A percentile compares a stretch with the other conserved stretches of the same genome.
Evolutionary conservation across 30 jellyfish, hydroid and myxozoan species (phyloP).

Genomic region (Cassiopea xamachana): DNA sequence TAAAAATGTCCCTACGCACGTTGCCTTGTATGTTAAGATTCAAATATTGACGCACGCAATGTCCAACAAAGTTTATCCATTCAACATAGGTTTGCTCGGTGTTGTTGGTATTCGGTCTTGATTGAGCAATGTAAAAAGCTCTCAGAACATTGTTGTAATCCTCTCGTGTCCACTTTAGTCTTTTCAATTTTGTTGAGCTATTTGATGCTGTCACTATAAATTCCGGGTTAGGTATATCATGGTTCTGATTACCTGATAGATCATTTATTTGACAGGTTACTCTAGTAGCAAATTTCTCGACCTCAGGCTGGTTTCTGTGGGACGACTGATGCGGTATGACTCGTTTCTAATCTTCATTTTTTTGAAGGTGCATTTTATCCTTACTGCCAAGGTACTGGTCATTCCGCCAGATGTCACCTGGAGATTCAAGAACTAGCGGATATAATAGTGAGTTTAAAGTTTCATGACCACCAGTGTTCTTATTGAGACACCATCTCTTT

Average conservation of each 20-base stretch:
- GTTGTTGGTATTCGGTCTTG: not conserved
- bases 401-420: not conserved
- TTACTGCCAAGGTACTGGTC: not conserved
- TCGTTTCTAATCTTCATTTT: not conserved
- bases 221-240: conserved; percentile 12
- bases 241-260: conserved; percentile 24
- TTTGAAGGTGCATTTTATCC: conserved; percentile 4
- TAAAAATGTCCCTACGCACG: not conserved
- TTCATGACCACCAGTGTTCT: not conserved
- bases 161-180: not conserved
- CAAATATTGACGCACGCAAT: not conserved
- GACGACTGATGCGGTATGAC: conserved; percentile 63
- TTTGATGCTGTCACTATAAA: conserved; percentile 21
- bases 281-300: no score
- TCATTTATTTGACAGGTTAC: no score
- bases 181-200: not conserved
- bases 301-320: conserved; percentile 46
- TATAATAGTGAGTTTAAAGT: not conserved
- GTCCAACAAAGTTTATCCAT: conserved; percentile 3
- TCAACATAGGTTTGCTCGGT: conserved; percentile 11
- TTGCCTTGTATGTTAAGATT: conserved; percentile 12
- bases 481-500: not conserved
- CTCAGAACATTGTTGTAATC: not conserved
- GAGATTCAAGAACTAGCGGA: not conserved
- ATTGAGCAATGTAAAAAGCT: conserved; percentile 2